Conservation (phyloP, 2,888 invertebrate species). For the Heliconius aoede region DNA sequence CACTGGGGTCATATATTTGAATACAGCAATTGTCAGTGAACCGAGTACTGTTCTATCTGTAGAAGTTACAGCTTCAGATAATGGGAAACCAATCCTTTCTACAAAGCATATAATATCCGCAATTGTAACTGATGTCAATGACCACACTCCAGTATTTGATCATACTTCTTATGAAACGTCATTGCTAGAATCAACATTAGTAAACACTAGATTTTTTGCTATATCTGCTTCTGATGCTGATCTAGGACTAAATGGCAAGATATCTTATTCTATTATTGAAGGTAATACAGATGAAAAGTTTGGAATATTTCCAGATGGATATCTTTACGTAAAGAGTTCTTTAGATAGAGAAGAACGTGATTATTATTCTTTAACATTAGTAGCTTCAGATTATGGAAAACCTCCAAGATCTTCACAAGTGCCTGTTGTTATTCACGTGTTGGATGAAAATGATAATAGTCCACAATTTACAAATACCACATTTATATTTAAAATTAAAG, state of each 20-base stretch:
- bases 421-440: conserved; percentile 95
- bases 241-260: conserved; percentile 90
- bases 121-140: conserved; percentile 94
- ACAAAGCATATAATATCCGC: conserved; percentile 89
- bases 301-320: conserved; percentile 97
- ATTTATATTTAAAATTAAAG: conserved; percentile 94
- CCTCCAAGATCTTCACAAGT: conserved; percentile 92
- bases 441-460: conserved; percentile 98
- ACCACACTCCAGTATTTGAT: conserved; percentile 97
- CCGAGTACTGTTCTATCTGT: conserved; percentile 88
- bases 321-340: conserved; percentile 92
- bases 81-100: conserved; percentile 89
- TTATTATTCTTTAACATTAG: conserved; percentile 94
- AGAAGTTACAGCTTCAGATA: conserved; percentile 94
- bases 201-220: conserved; percentile 95
- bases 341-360: conserved; percentile 95
- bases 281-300: conserved; percentile 94
- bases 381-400: conserved; percentile 91
- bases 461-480: conserved; percentile 96
- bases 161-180: conserved; percentile 97
- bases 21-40: conserved; percentile 89
- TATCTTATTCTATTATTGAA: conserved; percentile 92
- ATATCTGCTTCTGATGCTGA: conserved; percentile 95
- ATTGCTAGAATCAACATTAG: conserved; percentile 93
- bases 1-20: conserved; percentile 94